Base-by-base conservation (phyloP, 2,113 vertebrate species). In the Pholis gunnellus region DNA sequence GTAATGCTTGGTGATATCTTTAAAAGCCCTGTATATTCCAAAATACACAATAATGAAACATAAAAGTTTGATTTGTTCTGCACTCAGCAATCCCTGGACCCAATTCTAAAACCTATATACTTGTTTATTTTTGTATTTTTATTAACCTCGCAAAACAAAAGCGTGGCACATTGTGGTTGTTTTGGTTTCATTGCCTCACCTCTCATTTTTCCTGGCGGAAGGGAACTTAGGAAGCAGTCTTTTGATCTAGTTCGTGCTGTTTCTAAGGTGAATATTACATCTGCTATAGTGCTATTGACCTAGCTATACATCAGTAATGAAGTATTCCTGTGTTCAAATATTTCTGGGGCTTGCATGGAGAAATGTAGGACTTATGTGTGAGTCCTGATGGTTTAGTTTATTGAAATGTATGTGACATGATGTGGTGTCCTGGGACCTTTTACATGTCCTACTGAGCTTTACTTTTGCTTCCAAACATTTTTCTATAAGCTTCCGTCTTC, bases 1-100 rank as follows among this genome's bases (percentile, higher is more conserved):
- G 73, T 54, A 61, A 74, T 57, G 70, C 46, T 74, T 11, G 42
- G 11, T 25, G 25, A 27, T 7, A 34, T 59, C n/a, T 42, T 75
- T n/a, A 29, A 25, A 56, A 44, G 40, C n/a, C 54, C 42, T 50
- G 1, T 4, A 38, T 72, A 34, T 57, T 40, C 27, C n/a, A 10
- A 40, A 31, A 60, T 29, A 2, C 54, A 44, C 27, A 77, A 27
- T 36, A 63, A 29, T 6, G 2, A n/a, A 46, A 31, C 44, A 38
- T 36, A 0, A 36, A 60, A 6, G 29, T 29, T 17, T 25, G 8
- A n/a, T 68, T 50, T 65, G 25, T 36, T 71, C 59, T 64, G 52
- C 59, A 44, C 18, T 34, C n/a, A 44, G 46, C 10, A 67, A n/a
- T 48, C 27, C 52, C 29, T 68, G 18, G 27, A 72, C 46, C 52